Evolutionary conservation across 2,113 vertebrate genomes (phyloP).

Genomic region (Pteronura brasiliensis): DNA sequence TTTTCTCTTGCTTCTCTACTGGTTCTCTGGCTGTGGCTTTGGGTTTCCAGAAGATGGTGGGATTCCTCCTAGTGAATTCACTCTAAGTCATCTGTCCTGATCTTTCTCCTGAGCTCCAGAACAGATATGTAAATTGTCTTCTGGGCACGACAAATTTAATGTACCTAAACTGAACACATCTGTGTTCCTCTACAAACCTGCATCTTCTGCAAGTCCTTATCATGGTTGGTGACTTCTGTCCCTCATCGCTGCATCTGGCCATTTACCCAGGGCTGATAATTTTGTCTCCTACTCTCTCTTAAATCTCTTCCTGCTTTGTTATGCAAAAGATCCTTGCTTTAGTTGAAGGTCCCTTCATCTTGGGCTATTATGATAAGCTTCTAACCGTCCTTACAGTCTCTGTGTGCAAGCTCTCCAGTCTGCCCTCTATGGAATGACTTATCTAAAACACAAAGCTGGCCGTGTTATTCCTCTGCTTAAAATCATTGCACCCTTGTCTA

Average conservation of each 20-base stretch:
- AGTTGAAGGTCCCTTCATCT: conserved; percentile 1
- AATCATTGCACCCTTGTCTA: background rate
- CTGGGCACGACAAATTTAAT: background rate
- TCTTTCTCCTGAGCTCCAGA: background rate
- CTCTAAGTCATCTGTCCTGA: background rate
- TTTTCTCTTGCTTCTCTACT: background rate
- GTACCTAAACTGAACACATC: background rate
- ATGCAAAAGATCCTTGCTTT: background rate
- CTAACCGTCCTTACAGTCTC: background rate
- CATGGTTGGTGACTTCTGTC: background rate
- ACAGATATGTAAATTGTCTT: background rate
- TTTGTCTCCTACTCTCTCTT: background rate
- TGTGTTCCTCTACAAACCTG: background rate
- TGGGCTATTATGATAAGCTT: background rate
- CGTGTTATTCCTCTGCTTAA: background rate
- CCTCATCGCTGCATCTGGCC: background rate
- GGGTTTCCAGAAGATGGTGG: background rate
- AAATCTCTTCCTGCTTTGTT: background rate
- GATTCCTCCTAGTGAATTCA: background rate
- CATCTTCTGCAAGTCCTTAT: background rate
- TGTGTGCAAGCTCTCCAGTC: background rate
- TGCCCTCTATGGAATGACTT: background rate
- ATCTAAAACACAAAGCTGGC: background rate
- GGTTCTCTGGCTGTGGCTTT: background rate
- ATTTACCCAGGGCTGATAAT: background rate